Evolutionary conservation across 2,113 vertebrate species (phyloP).

Genomic region (Proteles cristata): DNA sequence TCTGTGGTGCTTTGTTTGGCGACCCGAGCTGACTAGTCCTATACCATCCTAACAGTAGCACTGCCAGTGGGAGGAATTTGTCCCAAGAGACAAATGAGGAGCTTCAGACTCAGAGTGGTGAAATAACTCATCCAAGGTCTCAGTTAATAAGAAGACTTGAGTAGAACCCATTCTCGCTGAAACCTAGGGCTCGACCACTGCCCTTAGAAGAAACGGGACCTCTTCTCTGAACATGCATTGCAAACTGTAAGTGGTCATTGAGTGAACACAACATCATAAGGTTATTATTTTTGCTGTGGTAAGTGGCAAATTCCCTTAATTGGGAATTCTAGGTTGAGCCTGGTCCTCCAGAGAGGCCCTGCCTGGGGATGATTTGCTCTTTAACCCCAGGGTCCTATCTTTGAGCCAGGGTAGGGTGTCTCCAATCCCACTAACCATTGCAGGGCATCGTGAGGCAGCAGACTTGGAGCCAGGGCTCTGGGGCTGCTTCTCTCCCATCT

Average conservation of each 20-base stretch:
- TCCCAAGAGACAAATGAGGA: background rate
- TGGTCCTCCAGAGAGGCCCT: background rate
- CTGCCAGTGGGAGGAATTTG: background rate
- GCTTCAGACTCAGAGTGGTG: background rate
- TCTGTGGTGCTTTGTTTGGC: background rate
- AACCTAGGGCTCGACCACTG: background rate
- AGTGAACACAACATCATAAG: background rate
- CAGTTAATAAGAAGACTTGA: background rate
- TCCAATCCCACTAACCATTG: background rate
- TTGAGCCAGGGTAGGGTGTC: background rate
- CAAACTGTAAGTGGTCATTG: background rate
- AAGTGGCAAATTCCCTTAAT: background rate
- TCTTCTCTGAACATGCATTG: background rate
- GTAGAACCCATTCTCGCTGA: background rate
- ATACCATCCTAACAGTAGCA: background rate
- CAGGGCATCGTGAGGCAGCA: background rate
- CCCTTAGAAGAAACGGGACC: background rate
- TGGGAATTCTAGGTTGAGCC: background rate
- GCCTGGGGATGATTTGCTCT: background rate
- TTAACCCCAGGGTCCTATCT: background rate
- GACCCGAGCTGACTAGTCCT: background rate
- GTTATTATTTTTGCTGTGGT: background rate
- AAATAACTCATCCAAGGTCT: background rate
- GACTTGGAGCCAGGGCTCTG: background rate
- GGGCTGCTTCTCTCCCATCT: background rate